Conservation (phyloP, 1,140 invertebrate species). For the Pinna nobilis region DNA sequence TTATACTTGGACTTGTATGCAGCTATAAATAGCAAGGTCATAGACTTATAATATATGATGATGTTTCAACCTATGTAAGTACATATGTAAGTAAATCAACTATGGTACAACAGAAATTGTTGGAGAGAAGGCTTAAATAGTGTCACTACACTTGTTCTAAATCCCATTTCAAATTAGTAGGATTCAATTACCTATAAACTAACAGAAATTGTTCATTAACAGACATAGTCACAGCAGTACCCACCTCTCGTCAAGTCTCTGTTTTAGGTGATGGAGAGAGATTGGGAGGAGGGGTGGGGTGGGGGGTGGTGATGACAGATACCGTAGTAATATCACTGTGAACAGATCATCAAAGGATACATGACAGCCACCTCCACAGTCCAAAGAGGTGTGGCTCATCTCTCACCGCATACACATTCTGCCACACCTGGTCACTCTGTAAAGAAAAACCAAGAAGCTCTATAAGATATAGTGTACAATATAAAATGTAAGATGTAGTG, state of each 20-base stretch:
- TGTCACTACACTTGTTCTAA: too few relatives aligned
- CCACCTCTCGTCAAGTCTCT: neutral
- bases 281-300: neutral
- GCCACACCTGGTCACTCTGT: conserved; percentile 49
- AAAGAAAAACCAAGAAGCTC: conserved; percentile 20
- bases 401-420: conserved; percentile 50
- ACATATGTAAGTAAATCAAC: too few relatives aligned
- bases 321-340: neutral
- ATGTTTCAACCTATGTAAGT: too few relatives aligned
- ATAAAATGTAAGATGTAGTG: too few relatives aligned
- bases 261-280: neutral
- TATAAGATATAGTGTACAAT: neutral
- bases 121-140: too few relatives aligned
- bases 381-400: conserved; percentile 57
- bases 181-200: neutral
- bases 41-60: too few relatives aligned
- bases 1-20: too few relatives aligned
- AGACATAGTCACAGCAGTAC: neutral
- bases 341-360: conserved; percentile 61
- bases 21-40: too few relatives aligned
- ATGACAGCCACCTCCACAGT: conserved; percentile 69
- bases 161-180: conserved; percentile 2
- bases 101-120: too few relatives aligned
- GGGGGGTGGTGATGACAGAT: neutral
- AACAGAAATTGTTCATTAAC: neutral